Base-by-base conservation (phyloP, 2,888 invertebrate genomes). In the Phania funesta region DNA sequence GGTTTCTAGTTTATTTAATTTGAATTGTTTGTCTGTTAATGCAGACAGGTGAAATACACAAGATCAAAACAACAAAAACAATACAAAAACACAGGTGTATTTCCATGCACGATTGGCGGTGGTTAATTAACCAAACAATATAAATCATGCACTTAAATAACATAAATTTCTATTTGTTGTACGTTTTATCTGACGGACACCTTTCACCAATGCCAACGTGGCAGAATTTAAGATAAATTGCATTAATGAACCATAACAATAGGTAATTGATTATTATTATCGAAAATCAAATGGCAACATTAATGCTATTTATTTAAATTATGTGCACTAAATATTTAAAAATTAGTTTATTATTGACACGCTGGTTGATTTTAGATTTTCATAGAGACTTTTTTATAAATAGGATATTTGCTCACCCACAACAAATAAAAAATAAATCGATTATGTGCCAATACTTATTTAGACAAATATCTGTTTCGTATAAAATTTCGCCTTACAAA, bases 101-200 rank as follows among this genome's bases (percentile, higher is more conserved):
- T 82, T 73, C 68, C 56, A 62, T 62, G 77, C 77, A 54, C 64
- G 68, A 81, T 68, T 68, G 73, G 46, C 41, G 24, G 18, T 50
- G 35, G 50, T 64, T 82, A 82, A 78, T 82, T 82, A 78, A 50
- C 20, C 64, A 64, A 74, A 80, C 67, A 80, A 82, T 65, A 74
- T 82, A 77, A 74, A 74, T 82, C 64, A 74, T 74, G 52, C 32
- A 67, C 38, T 76, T 76, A 41, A 71, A 60, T 35, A 74, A 70
- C 70, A 52, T 67, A 35, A 60, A 65, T 67, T 60, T 76, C 16
- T 22, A 20, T 67, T 32, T 58, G 2, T 50, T 48, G 11, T n/a
- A 24, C 46, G 32, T 41, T 44, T 44, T 26, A 50, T 7, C 22
- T 18, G 41, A 6, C 41, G 35, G 29, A 76, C 67, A 67, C 48